A percentile compares a stretch with the other conserved stretches of the same genome.
Evolutionary conservation across 2,888 invertebrate species (phyloP).

Genomic region (Oscheius myriophilus): DNA sequence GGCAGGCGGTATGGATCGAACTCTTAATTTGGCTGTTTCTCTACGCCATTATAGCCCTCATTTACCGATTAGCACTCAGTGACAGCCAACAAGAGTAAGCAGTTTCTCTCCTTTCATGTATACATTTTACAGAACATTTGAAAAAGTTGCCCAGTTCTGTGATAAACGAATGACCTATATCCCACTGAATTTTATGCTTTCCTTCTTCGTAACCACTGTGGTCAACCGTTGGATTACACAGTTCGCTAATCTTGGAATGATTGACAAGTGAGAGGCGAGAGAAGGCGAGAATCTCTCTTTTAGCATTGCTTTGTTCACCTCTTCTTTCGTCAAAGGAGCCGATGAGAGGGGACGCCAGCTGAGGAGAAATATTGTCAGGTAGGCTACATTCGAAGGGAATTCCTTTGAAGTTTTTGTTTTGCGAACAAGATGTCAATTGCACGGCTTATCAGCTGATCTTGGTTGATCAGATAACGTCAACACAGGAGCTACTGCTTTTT

Average conservation of each 20-base stretch:
- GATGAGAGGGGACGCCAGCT: slow-evolving; percentile 51
- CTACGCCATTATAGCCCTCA: slow-evolving; percentile 40
- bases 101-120: background rate
- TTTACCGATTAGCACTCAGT: slow-evolving; percentile 46
- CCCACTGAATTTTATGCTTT: slow-evolving; percentile 59
- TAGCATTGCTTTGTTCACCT: slow-evolving; percentile 56
- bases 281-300: background rate
- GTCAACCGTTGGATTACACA: slow-evolving; percentile 52
- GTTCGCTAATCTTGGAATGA: slow-evolving; percentile 51
- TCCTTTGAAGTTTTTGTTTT: background rate
- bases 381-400: background rate
- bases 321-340: slow-evolving; percentile 51
- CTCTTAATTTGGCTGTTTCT: slow-evolving; percentile 43
- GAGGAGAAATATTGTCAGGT: slow-evolving; percentile 61
- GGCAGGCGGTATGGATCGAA: slow-evolving; percentile 52
- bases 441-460: too few relatives aligned
- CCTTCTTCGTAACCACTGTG: slow-evolving; percentile 61
- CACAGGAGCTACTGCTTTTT: too few relatives aligned
- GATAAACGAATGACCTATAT: slow-evolving; percentile 52
- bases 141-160: slow-evolving; percentile 47
- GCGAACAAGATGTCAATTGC: background rate
- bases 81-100: slow-evolving; percentile 45
- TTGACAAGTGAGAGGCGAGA: slow-evolving; percentile 43
- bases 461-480: too few relatives aligned
- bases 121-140: slow-evolving; percentile 46